Base-by-base conservation (phyloP, 2,888 invertebrate species). In the Pseudococcus viburni region DNA sequence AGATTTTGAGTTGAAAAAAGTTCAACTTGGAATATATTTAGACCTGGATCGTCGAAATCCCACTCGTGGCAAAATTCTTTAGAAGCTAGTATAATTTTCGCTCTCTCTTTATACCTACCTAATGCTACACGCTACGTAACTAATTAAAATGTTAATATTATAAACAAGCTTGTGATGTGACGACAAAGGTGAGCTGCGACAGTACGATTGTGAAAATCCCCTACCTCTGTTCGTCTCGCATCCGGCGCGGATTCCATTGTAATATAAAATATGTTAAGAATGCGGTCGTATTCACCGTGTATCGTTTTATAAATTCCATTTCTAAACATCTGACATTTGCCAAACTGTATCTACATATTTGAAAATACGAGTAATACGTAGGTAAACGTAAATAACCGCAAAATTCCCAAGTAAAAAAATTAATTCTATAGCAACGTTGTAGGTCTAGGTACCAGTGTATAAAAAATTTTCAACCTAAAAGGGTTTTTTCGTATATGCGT, bases 261-360 rank as follows among this genome's bases (percentile, higher is more conserved):
- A 46, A 83, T 83, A 83, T 83, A 83, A 83, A 83, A 83, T 83
- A 83, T 83, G 80, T n/a, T 83, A 46, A 83, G 80, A 83, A 83
- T 83, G 80, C 46, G 42, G 46, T 83, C 73, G 73, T 64, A 64
- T 77, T 77, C 77, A 39, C 15, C 46, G 33, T 73, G 17, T 33
- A 33, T 33, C 73, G 33, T 33, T 33, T 26, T 46, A 39, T 83
- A 83, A 42, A 83, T 83, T 83, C 80, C 80, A 83, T 83, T 46
- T 83, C 80, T 46, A 15, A 83, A 83, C 80, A 83, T 83, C 80
- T 46, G 80, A 83, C 80, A 83, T 83, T 83, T 46, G 80, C 80
- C 33, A 46, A 83, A 77, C 39, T 77, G n/a, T 39, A 8, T 77
- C 33, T 39, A 83, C 19, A 42, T 83, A 83, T 83, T 46, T 73